phyloP scores from a whole-genome alignment of 37 sponge, comb jelly and placozoan species.

The Trichoplax adhaerens region DNA sequence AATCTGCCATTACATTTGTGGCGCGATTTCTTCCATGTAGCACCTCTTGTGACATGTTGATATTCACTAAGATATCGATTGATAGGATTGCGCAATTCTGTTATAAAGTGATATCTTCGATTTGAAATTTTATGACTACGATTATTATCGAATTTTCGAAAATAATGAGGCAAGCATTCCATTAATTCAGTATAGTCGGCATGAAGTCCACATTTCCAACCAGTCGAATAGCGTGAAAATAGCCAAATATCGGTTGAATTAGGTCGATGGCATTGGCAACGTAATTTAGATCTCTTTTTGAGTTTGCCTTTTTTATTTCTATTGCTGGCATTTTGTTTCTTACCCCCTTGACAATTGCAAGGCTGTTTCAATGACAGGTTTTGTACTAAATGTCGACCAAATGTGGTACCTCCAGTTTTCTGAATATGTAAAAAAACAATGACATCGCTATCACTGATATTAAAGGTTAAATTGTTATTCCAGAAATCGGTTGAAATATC shows the following conservation, averaged over 20 bases:
- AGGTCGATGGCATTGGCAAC: constrained; percentile 21
- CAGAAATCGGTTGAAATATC: too few relatives aligned
- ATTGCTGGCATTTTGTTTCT: too few relatives aligned
- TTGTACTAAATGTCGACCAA: constrained; percentile 30
- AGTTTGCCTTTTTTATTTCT: too few relatives aligned
- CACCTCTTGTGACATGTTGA: constrained; percentile 52
- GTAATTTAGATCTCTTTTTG: too few relatives aligned
- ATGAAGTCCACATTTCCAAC: constrained; percentile 79
- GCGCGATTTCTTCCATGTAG: constrained; percentile 26
- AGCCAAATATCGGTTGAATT: constrained; percentile 46
- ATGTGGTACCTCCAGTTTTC: constrained; percentile 73
- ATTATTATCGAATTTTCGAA: too few relatives aligned
- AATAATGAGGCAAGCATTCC: constrained; percentile 26
- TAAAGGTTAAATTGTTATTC: constrained; percentile 2
- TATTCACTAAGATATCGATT: constrained; percentile 67
- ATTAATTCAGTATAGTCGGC: constrained; percentile 39
- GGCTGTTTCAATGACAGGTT: too few relatives aligned
- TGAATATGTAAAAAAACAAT: constrained; percentile 76
- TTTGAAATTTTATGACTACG: not conserved
- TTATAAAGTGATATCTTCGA: constrained; percentile 24
- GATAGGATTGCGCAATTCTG: constrained; percentile 56
- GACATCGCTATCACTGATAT: constrained; percentile 21
- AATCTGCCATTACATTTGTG: constrained; percentile 18
- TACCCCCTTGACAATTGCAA: too few relatives aligned
- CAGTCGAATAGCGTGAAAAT: constrained; percentile 50